phyloP scores from a whole-genome alignment of 2,888 invertebrate species.

The Sycophila texana region DNA sequence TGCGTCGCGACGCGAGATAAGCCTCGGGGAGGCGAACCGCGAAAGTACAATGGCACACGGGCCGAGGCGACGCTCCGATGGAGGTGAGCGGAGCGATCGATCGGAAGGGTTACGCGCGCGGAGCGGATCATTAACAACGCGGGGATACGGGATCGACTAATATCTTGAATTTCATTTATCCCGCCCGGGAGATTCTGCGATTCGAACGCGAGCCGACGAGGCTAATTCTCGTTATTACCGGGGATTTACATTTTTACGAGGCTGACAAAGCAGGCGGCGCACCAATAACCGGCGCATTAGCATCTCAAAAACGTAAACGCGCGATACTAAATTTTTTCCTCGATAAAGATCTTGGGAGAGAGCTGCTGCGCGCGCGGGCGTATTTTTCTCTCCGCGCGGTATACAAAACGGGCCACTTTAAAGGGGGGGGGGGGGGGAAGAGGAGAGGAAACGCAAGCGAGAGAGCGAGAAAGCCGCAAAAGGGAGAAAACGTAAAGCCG shows the following conservation, averaged over 20 bases:
- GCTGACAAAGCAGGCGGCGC: no score
- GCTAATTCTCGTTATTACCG: no score
- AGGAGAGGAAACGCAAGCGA: no score
- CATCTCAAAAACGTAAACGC: neutral
- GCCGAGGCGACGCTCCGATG: no score
- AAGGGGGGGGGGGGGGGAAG: neutral
- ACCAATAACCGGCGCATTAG: no score
- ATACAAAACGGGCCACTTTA: conserved; percentile 6
- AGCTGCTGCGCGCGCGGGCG: neutral
- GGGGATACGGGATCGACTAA: no score
- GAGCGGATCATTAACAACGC: no score
- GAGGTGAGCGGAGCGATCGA: conserved; percentile 5
- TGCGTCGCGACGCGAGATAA: neutral
- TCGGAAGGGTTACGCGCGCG: neutral
- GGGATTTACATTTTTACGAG: no score
- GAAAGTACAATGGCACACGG: neutral
- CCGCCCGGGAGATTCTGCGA: no score
- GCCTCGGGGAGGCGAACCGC: neutral
- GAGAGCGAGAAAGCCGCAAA: conserved; percentile 9
- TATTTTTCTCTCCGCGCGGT: neutral
- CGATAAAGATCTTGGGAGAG: conserved; percentile 24
- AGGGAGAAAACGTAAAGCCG: conserved; percentile 28
- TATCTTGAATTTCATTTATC: no score
- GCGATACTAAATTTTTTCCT: neutral
- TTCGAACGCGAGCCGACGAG: neutral